Evolutionary conservation across 2,797 vertebrate species (phyloP), one percentile per base, ranked within the genome.

Genomic region (Alcedo quadribrachys): DNA sequence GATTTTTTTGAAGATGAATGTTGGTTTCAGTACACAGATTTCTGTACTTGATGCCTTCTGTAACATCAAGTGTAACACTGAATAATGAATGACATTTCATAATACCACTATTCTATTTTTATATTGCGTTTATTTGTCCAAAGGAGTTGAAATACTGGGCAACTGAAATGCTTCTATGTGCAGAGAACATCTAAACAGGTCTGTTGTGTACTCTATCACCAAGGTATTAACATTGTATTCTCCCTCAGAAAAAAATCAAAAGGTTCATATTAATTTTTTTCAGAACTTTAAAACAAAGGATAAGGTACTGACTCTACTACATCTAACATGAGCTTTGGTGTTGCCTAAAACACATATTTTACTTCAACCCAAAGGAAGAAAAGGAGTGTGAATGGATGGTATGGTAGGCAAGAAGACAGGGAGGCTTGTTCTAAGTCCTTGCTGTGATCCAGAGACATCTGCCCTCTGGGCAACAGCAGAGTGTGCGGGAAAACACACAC

Each of bases 1-100:
- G 91, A 79, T 91, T 74, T 87, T 87, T 87, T 76, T 50, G 81
- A 94, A 95, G 81, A 95, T 35, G 68, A 62, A 96, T 91, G 71
- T 69, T 79, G 12, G 60, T 46, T 91, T 83, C 81, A 54, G 12
- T 57, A 83, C 55, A 69, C 43, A 87, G 45, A 79, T 90, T 93
- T 90, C 58, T 91, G 42, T 92, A 58, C 74, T 70, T 74, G 45
- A 48, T 0, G 0, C 25, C 94, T 71, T 91, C 55, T 77, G 25
- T 57, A 80, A 66, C 35, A 89, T 89, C 42, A 89, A 57, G 58
- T 71, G 79, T 83, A 83, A 89, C 37, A 22, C 9, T 61, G 58
- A 74, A 71, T 92, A 76, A 90, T 84, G 53, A 92, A 87, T 85
- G 35, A 24, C 35, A 60, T 60, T 91, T 80, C 82, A 84, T 89